These are phyloP conservation scores for Heliconius eleuchia DNA, from an alignment of 1,140 invertebrate genomes.

Conservation along the genomic window DNA sequence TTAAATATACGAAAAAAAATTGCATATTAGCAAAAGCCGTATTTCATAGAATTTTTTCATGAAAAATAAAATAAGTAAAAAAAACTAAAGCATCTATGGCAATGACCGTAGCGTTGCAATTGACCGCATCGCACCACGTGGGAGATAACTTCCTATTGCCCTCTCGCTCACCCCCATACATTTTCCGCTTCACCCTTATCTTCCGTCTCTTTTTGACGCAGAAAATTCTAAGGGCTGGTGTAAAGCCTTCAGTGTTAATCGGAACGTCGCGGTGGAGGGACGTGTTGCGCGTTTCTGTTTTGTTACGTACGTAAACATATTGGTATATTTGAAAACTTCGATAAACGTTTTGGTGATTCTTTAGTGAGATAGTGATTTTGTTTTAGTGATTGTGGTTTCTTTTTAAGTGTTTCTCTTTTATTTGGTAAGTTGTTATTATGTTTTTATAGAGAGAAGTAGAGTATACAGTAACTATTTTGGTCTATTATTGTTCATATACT, in stretches of 20 bases:
- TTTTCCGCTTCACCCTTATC: constrained; percentile 41
- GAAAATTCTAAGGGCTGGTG: constrained; percentile 66
- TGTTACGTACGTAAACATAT: constrained; percentile 18
- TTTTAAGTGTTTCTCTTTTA: not conserved
- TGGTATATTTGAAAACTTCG: constrained; percentile 31
- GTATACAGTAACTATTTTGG: no score
- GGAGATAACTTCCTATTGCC: constrained; percentile 54
- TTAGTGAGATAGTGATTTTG: constrained; percentile 17
- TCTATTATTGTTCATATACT: no score
- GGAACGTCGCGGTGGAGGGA: constrained; percentile 48
- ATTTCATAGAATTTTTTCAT: not conserved
- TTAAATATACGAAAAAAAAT: not conserved
- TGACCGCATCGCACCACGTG: constrained; percentile 74
- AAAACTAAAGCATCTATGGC: constrained; percentile 52
- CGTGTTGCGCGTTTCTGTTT: constrained; percentile 33
- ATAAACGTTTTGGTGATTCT: not conserved
- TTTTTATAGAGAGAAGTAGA: not conserved
- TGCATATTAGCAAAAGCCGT: not conserved
- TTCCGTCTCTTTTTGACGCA: constrained; percentile 53
- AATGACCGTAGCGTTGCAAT: constrained; percentile 77
- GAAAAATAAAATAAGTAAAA: not conserved
- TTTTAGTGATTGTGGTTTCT: constrained; percentile 14
- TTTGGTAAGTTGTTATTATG: not conserved
- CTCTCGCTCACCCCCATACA: constrained; percentile 47
- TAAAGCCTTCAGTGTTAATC: constrained; percentile 63